A percentile compares a stretch with the other conserved stretches of the same genome.
phyloP scores from a whole-genome alignment of 2,797 vertebrate species.

The Cossypha niveicapilla region DNA sequence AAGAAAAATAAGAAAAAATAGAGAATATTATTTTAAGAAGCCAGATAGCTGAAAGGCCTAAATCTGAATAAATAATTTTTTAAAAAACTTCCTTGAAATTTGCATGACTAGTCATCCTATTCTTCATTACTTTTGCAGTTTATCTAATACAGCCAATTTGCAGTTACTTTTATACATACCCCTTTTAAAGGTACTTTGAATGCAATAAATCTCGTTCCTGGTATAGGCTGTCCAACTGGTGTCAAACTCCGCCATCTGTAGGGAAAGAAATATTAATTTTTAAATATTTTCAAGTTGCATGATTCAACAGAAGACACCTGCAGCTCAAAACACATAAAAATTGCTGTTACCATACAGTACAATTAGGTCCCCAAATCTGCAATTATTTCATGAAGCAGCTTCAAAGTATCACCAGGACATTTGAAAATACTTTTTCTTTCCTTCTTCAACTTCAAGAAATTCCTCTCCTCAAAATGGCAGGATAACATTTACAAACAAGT shows the following conservation, averaged over 20 bases:
- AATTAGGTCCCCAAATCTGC: background rate
- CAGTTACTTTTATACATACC: slow-evolving; percentile 70
- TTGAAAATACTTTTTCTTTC: background rate
- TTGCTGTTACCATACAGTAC: background rate
- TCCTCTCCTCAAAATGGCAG: background rate
- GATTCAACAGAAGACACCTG: background rate
- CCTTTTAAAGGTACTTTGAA: slow-evolving; percentile 89
- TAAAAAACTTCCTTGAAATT: background rate
- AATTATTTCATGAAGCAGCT: background rate
- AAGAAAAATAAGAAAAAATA: background rate
- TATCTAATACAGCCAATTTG: background rate
- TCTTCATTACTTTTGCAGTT: background rate
- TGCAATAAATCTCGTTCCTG: slow-evolving; percentile 84
- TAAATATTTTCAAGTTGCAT: background rate
- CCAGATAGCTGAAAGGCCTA: background rate
- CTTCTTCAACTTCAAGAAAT: background rate
- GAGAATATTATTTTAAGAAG: background rate
- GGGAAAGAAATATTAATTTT: slow-evolving; percentile 14
- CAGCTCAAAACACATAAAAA: background rate
- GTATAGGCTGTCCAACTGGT: slow-evolving; percentile 81
- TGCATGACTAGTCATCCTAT: background rate
- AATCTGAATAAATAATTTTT: background rate
- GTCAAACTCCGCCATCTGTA: slow-evolving; percentile 70
- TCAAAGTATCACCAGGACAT: background rate
- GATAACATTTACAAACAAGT: background rate